These are phyloP conservation scores for Galeruca laticollis DNA, from an alignment of 2,888 invertebrate species.

Conservation along the genomic window DNA sequence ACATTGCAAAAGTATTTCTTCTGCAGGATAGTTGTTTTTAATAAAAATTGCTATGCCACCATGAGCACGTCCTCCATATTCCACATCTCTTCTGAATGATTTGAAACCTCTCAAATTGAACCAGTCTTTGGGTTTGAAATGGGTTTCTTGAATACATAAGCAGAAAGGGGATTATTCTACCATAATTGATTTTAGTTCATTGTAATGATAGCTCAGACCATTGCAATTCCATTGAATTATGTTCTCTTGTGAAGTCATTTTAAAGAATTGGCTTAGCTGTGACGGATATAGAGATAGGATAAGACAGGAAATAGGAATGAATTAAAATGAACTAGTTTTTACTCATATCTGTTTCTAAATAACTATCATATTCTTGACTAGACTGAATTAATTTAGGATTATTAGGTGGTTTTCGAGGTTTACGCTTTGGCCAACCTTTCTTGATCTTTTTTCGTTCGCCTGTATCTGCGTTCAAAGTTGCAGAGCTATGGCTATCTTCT, in stretches of 20 bases:
- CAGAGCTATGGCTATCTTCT: background rate
- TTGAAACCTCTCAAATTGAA: constrained; percentile 20
- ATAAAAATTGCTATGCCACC: constrained; percentile 17
- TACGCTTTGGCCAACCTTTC: too few species aligned
- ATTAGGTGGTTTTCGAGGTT: background rate
- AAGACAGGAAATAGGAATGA: too few species aligned
- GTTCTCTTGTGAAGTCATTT: background rate
- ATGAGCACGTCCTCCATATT: constrained; percentile 10
- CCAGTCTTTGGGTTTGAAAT: constrained; percentile 7
- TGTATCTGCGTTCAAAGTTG: too few species aligned
- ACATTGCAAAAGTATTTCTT: too few species aligned
- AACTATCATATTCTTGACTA: background rate
- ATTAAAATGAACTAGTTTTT: too few species aligned
- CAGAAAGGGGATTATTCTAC: background rate
- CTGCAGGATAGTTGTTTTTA: too few species aligned
- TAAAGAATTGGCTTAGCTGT: background rate
- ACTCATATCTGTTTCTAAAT: background rate
- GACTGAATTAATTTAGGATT: background rate
- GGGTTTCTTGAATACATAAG: too few species aligned
- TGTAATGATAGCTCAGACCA: too few species aligned
- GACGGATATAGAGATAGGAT: background rate
- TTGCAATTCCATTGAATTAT: too few species aligned
- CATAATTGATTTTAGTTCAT: too few species aligned
- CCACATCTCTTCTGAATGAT: constrained; percentile 8
- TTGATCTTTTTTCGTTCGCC: too few species aligned